Conservation (phyloP, 2,113 vertebrate species). For the Sakesphorus luctuosus region DNA sequence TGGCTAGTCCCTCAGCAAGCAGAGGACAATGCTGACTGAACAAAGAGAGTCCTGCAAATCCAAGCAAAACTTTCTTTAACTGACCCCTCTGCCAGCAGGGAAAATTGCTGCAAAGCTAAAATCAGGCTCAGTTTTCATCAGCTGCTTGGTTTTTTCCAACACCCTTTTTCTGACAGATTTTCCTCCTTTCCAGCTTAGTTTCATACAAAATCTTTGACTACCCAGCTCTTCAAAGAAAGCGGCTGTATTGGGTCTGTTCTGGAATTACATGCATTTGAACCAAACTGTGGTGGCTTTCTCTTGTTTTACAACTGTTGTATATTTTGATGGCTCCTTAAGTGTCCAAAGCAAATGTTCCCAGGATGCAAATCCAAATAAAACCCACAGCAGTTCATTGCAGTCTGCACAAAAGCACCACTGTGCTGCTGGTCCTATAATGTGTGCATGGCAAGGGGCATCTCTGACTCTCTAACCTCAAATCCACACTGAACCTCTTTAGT, state of each 20-base stretch:
- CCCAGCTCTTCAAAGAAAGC: not conserved
- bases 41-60: not conserved
- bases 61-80: not conserved
- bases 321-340: not conserved
- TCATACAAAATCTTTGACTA: not conserved
- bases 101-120: not conserved
- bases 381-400: not conserved
- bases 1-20: not conserved
- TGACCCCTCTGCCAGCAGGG: not conserved
- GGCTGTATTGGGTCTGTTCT: not conserved
- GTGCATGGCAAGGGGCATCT: not conserved
- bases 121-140: not conserved
- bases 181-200: not conserved
- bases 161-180: not conserved
- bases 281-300: not conserved
- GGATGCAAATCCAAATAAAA: not conserved
- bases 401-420: not conserved
- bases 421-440: not conserved
- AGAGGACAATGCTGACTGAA: not conserved
- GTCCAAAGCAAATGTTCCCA: fast-evolving
- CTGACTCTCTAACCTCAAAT: not conserved
- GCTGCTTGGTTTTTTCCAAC: not conserved
- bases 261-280: not conserved
- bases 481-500: not conserved
- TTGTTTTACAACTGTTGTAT: not conserved